Percentiles rank a stretch among this genome's conserved stretches.
Conservation (phyloP, 2,888 invertebrate genomes). For the Timema podura region DNA sequence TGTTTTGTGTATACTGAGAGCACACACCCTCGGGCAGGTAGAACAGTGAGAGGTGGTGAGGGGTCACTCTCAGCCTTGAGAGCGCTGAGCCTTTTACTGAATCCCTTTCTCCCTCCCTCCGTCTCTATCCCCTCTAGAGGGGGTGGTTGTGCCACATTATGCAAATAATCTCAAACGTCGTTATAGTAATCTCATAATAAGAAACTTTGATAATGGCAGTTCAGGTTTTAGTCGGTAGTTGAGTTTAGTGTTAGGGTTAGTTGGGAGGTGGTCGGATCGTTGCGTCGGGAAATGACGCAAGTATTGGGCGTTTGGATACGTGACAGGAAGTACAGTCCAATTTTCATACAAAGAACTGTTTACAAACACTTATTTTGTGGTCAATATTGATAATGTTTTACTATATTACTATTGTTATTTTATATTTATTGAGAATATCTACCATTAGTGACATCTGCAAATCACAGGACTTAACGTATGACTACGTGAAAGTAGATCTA, state of each 20-base stretch:
- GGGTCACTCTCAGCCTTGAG: no score
- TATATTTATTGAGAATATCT: no score
- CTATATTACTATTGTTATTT: no score
- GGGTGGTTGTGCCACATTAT: conserved; percentile 19
- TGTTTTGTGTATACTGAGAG: conserved; percentile 21
- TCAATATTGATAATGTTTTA: no score
- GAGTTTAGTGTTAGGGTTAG: not conserved
- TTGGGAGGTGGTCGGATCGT: not conserved
- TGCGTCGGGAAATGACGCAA: not conserved
- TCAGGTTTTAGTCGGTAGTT: conserved; percentile 6
- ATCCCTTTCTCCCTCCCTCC: not conserved
- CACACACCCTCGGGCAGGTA: no score
- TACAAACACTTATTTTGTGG: no score
- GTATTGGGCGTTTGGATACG: not conserved
- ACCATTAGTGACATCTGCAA: no score
- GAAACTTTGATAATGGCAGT: conserved; percentile 24
- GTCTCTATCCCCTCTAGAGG: not conserved
- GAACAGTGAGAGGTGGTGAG: no score
- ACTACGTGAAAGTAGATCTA: no score
- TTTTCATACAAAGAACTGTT: no score
- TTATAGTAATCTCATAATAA: conserved; percentile 18
- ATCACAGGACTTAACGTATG: no score
- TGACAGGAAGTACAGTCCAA: not conserved
- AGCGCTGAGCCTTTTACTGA: no score
- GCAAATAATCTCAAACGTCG: conserved; percentile 14